phyloP scores from a whole-genome alignment of 1,140 invertebrate genomes.

The Amyelois transitella region DNA sequence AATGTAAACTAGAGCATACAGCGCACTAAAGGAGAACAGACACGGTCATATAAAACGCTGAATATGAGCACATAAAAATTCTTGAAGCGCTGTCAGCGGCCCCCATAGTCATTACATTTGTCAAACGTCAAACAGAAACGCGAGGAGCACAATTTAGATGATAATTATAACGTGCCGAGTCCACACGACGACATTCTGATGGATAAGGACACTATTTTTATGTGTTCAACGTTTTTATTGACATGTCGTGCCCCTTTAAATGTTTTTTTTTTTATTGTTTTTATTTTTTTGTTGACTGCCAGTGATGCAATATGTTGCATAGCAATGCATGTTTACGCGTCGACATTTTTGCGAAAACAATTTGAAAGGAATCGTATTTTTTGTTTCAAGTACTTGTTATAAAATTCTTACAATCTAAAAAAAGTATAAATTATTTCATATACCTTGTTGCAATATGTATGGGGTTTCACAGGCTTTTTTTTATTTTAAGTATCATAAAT shows the following conservation, averaged over 20 bases:
- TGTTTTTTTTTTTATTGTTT: neutral
- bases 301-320: too few species aligned
- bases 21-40: conserved; percentile 53
- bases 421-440: too few species aligned
- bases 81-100: conserved; percentile 59
- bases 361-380: too few species aligned
- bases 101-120: conserved; percentile 69
- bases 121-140: conserved; percentile 66
- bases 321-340: too few species aligned
- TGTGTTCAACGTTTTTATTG: conserved; percentile 6
- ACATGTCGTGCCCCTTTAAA: neutral
- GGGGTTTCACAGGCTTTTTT: too few species aligned
- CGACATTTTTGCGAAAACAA: too few species aligned
- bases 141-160: conserved; percentile 67
- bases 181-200: conserved; percentile 11
- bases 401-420: too few species aligned
- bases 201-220: conserved; percentile 26
- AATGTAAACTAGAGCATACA: conserved; percentile 12
- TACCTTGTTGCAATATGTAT: too few species aligned
- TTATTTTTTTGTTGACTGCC: neutral
- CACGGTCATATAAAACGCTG: conserved; percentile 41
- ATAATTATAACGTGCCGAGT: conserved; percentile 58
- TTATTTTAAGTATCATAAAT: too few species aligned
- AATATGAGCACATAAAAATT: conserved; percentile 72
- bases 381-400: too few species aligned